Percentiles rank a stretch among this genome's conserved stretches.
Evolutionary conservation across 2,888 invertebrate species (phyloP).

Genomic region (Chrysolina haemoptera): DNA sequence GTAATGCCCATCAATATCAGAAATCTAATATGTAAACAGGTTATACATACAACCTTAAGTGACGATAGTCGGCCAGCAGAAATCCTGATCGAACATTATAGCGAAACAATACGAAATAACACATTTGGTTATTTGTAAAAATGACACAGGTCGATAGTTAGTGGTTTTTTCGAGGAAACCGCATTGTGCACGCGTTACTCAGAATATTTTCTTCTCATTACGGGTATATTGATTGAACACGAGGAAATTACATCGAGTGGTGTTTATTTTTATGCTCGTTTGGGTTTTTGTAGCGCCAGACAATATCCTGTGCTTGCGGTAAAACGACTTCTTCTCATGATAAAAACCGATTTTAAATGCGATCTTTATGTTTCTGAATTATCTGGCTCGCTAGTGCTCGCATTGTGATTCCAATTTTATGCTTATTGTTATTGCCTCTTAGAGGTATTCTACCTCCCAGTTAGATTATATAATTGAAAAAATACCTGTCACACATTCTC

Average conservation of each 20-base stretch:
- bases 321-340: constrained; percentile 43
- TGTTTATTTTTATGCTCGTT: constrained; percentile 52
- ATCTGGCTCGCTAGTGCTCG: constrained; percentile 37
- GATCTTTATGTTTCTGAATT: constrained; percentile 49
- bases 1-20: constrained; percentile 53
- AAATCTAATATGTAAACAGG: constrained; percentile 58
- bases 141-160: constrained; percentile 57
- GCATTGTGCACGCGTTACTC: constrained; percentile 59
- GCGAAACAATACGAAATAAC: constrained; percentile 33
- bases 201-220: constrained; percentile 54
- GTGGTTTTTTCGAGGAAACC: constrained; percentile 58
- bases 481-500: constrained; percentile 28
- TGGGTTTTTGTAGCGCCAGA: constrained; percentile 54
- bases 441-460: constrained; percentile 51
- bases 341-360: constrained; percentile 49
- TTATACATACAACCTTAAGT: constrained; percentile 57
- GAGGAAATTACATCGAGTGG: constrained; percentile 53
- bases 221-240: constrained; percentile 61
- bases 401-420: constrained; percentile 50
- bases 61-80: constrained; percentile 50
- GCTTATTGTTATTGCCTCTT: constrained; percentile 51
- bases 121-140: constrained; percentile 51
- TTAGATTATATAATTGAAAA: constrained; percentile 40
- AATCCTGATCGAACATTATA: constrained; percentile 33
- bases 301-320: constrained; percentile 56